Evolutionary conservation across 2,113 vertebrate species (phyloP).

Genomic region (Trochalopteron elliotii): DNA sequence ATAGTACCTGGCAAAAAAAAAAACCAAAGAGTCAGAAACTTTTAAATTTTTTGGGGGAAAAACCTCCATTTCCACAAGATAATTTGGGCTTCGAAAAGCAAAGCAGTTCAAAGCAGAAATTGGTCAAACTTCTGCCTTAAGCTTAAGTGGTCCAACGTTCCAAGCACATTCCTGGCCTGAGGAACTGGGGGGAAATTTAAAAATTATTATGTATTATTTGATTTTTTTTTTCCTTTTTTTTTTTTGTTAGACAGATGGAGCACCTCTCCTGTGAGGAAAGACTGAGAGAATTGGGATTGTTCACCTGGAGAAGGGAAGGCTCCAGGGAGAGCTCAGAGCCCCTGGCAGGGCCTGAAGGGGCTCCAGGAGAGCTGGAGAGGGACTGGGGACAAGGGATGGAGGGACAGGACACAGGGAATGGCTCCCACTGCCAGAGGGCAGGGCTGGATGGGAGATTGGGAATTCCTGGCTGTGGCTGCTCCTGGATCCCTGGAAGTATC

Average conservation of each 20-base stretch:
- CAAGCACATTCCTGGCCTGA: background rate
- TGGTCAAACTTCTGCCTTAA: background rate
- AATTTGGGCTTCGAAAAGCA: background rate
- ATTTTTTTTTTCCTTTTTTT: accelerated
- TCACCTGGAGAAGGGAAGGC: background rate
- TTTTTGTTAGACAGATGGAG: background rate
- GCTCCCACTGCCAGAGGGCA: no score
- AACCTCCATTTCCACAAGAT: background rate
- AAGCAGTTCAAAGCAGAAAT: background rate
- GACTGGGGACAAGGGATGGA: background rate
- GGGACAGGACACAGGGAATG: background rate
- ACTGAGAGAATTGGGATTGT: background rate
- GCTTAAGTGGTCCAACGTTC: background rate
- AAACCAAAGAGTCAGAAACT: background rate
- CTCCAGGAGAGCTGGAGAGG: background rate
- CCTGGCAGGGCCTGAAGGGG: background rate
- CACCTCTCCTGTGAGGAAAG: background rate
- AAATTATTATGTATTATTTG: background rate
- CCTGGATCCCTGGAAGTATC: background rate
- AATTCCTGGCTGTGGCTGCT: background rate
- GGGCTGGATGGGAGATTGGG: accelerated
- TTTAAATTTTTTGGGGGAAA: accelerated
- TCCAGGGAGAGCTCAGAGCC: background rate
- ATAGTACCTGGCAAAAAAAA: conserved; percentile 82
- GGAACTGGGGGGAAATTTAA: background rate